Base-by-base conservation (phyloP, 2,113 vertebrate species). In the Eidolon helvum region DNA sequence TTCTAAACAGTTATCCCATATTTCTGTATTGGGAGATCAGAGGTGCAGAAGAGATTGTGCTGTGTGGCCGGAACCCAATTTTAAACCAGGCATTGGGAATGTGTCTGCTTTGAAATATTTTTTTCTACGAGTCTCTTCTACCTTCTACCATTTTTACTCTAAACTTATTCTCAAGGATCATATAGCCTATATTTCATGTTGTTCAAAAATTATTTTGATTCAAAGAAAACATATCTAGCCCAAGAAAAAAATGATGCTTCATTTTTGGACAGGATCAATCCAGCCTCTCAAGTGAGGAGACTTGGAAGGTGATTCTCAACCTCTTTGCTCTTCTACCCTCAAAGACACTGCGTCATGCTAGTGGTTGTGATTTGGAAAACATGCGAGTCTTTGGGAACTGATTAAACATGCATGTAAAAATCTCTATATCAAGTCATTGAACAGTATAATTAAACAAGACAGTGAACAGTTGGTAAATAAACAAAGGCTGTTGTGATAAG, bases 371-470 rank as follows among this genome's bases (percentile, higher is more conserved):
- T 59, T 14, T 38, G 43, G 79, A 88, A 75, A 96, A 79, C 10
- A 72, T 72, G 15, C 12, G 80, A 95, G 63, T 5, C 30, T 95
- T 72, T 93, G 48, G 30, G 18, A 94, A 92, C 10, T 80, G 57
- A 75, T 63, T 91, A 93, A 89, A 50, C 40, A 63, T 38, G 83
- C 26, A 50, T 72, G 24, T 69, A 61, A 89, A 75, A 63, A 43
- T 84, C n/a, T 91, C 30, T 72, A 4, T 21, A 48, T 43, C 28
- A 87, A 72, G 5, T n/a, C 63, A 89, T 2, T 84, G 57, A 84
- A 69, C 19, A 92, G 53, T 83, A 87, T 94, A 90, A 91, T 90
- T 84, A 84, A 90, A 91, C 21, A 68, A 35, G 69, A 59, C 61
- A 69, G 21, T 69, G 26, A 69, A 16, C 21, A 86, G 69, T 45